phyloP scores from a whole-genome alignment of 2,888 invertebrate species.

The Drosophila trichaetosa region DNA sequence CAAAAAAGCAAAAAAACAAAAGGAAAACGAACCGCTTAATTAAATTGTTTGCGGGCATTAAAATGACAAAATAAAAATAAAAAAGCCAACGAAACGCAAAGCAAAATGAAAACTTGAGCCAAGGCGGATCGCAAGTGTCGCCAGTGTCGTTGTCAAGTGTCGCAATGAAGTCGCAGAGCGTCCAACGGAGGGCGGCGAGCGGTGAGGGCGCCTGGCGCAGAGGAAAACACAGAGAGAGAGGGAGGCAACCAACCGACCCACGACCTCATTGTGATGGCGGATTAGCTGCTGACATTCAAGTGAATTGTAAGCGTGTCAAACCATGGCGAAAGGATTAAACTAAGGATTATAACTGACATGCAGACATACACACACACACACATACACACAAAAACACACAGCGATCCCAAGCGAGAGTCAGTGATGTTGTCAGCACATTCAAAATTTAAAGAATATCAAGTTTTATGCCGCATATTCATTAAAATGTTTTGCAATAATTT shows the following conservation, averaged over 20 bases:
- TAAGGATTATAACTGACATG: constrained; percentile 67
- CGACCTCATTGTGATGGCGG: constrained; percentile 68
- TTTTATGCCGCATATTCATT: background rate
- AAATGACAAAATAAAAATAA: constrained; percentile 69
- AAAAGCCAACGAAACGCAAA: constrained; percentile 31
- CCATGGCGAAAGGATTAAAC: constrained; percentile 76
- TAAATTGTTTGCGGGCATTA: constrained; percentile 80
- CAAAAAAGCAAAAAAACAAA: constrained; percentile 19
- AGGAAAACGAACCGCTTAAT: constrained; percentile 72
- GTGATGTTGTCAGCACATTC: constrained; percentile 41
- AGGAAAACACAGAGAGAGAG: background rate
- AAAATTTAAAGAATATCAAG: constrained; percentile 17
- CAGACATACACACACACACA: constrained; percentile 22
- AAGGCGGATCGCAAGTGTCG: constrained; percentile 71
- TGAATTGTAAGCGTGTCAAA: constrained; percentile 79
- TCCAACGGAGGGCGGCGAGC: background rate
- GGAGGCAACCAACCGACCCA: constrained; percentile 31
- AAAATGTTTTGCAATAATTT: background rate
- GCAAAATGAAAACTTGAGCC: constrained; percentile 72
- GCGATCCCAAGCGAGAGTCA: constrained; percentile 15
- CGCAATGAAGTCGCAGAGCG: constrained; percentile 49
- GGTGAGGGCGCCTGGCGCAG: background rate
- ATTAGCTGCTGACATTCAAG: constrained; percentile 77
- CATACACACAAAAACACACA: background rate
- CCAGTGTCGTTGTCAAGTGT: constrained; percentile 59